Percentiles rank a stretch among this genome's conserved stretches.
phyloP scores from a whole-genome alignment of 2,797 vertebrate genomes.

The Tolypeutes matacus region DNA sequence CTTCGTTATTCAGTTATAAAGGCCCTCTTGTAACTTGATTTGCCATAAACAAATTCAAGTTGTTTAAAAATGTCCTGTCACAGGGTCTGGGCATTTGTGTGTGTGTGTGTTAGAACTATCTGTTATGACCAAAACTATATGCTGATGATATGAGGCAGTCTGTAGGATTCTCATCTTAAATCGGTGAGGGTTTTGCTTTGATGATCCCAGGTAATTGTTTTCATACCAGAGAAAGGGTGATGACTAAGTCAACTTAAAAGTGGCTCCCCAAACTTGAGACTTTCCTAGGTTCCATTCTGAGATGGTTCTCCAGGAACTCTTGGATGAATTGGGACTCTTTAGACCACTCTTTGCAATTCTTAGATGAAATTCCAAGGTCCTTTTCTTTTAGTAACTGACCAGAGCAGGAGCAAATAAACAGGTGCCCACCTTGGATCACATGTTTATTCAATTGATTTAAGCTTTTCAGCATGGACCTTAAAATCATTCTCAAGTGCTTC shows the following conservation, averaged over 20 bases:
- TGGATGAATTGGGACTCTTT: neutral
- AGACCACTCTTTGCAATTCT: neutral
- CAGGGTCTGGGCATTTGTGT: neutral
- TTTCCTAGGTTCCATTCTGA: neutral
- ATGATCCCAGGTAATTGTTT: neutral
- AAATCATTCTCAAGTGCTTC: neutral
- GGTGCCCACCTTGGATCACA: neutral
- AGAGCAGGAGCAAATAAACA: neutral
- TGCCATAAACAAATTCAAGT: neutral
- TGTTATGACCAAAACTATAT: neutral
- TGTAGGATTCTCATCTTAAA: neutral
- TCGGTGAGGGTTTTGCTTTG: neutral
- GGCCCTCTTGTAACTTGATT: constrained; percentile 7
- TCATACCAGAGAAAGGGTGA: neutral
- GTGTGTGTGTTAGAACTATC: neutral
- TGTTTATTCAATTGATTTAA: neutral
- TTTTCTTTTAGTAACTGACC: neutral
- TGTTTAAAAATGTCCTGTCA: neutral
- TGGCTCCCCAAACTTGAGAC: neutral
- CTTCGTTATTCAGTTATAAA: neutral
- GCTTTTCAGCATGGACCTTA: neutral
- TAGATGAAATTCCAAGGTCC: neutral
- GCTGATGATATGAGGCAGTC: neutral
- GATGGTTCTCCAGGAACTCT: neutral
- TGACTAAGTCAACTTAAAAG: neutral